phyloP scores from a whole-genome alignment of 2,797 vertebrate species.

The Sardinella longiceps region DNA sequence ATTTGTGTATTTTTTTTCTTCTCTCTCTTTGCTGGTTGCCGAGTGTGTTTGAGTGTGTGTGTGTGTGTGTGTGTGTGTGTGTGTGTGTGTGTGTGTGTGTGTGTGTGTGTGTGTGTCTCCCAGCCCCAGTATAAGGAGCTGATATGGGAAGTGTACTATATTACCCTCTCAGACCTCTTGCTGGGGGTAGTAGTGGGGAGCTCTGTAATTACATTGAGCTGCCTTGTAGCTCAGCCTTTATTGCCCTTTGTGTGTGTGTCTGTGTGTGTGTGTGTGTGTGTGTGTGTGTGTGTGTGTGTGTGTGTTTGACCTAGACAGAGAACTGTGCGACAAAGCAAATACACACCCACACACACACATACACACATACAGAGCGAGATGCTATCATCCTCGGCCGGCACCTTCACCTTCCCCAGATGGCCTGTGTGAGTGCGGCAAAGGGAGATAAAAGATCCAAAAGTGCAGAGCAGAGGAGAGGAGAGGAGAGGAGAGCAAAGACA shows the following conservation, averaged over 20 bases:
- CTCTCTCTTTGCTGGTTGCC: background rate
- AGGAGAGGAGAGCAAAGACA: background rate
- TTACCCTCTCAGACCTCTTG: constrained; percentile 56
- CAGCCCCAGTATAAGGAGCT: constrained; percentile 38
- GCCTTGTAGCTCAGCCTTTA: constrained; percentile 67
- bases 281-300: constrained; percentile 33
- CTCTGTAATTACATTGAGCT: constrained; percentile 71
- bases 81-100: background rate
- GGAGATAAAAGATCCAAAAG: background rate
- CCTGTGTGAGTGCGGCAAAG: background rate
- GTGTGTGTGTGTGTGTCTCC: constrained; percentile 22
- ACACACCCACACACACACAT: constrained; percentile 22
- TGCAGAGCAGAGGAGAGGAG: background rate
- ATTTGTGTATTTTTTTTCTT: background rate
- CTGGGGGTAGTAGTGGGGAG: constrained; percentile 66
- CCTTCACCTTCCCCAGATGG: background rate
- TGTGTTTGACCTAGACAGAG: constrained; percentile 42
- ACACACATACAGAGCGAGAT: background rate
- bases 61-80: constrained; percentile 6
- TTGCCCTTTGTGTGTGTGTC: constrained; percentile 64
- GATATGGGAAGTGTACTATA: constrained; percentile 54
- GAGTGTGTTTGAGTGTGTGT: background rate
- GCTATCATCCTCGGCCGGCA: background rate
- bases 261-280: constrained; percentile 34
- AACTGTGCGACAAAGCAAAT: constrained; percentile 39